Evolutionary conservation across 2,888 invertebrate genomes (phyloP).

Genomic region (Anorthoa munda): DNA sequence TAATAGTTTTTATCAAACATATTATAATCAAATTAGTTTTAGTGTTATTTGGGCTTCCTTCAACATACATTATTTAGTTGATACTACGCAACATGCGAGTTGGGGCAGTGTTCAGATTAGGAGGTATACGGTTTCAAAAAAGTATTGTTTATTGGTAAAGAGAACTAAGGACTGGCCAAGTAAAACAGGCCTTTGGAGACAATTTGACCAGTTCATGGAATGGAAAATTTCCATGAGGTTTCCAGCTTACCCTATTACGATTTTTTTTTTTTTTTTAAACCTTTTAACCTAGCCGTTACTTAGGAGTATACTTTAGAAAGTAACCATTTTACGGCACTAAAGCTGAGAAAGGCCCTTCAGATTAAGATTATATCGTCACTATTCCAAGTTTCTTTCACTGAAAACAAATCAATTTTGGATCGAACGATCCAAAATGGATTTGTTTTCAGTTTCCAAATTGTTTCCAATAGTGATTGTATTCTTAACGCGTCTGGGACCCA

Average conservation of each 20-base stretch:
- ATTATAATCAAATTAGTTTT: conserved; percentile 44
- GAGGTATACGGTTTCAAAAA: background rate
- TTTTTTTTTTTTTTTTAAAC: too few relatives aligned
- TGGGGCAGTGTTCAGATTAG: conserved; percentile 19
- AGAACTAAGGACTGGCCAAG: background rate
- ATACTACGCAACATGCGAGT: conserved; percentile 4
- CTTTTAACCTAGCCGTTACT: too few relatives aligned
- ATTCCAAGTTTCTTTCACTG: too few relatives aligned
- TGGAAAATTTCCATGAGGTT: conserved; percentile 8
- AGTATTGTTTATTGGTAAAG: background rate
- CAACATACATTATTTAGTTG: conserved; percentile 14
- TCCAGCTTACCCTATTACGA: too few relatives aligned
- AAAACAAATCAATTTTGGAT: too few relatives aligned
- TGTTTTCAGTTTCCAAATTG: background rate
- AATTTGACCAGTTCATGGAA: background rate
- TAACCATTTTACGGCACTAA: too few relatives aligned
- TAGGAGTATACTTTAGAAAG: too few relatives aligned
- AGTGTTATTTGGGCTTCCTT: conserved; percentile 6
- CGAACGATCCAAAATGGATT: background rate
- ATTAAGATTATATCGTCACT: too few relatives aligned
- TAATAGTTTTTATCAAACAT: conserved; percentile 24
- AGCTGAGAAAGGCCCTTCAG: too few relatives aligned
- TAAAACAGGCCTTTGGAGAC: background rate
- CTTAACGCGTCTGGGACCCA: background rate
- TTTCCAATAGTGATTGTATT: conserved; percentile 1